These are phyloP conservation scores for Hephaestus fuliginosus DNA, from an alignment of 2,797 vertebrate species.

Conservation along the genomic window DNA sequence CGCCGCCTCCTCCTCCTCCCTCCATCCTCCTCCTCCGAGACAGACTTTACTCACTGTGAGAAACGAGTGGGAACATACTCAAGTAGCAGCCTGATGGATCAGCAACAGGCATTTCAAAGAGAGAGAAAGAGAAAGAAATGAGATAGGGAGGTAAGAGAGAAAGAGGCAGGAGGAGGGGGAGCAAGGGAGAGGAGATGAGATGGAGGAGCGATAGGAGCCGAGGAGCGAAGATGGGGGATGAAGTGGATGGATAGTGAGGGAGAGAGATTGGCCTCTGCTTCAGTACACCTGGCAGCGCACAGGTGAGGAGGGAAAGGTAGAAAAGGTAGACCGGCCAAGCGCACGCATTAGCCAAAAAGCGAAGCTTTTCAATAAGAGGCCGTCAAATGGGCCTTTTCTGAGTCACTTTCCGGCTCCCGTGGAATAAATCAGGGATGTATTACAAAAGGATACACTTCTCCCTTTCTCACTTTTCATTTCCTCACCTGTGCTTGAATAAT, in stretches of 20 bases:
- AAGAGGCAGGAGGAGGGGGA: conserved; percentile 39
- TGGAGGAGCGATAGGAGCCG: conserved; percentile 49
- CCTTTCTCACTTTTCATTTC: conserved; percentile 73
- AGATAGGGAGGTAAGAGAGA: conserved; percentile 63
- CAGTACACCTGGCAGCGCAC: conserved; percentile 47
- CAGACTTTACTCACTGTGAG: conserved; percentile 75
- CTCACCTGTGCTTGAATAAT: conserved; percentile 66
- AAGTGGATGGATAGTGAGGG: conserved; percentile 70
- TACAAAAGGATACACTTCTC: conserved; percentile 49
- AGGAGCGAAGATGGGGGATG: conserved; percentile 64
- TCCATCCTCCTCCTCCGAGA: conserved; percentile 48
- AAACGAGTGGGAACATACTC: conserved; percentile 69
- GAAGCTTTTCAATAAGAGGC: conserved; percentile 38
- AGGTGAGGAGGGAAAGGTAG: conserved; percentile 11
- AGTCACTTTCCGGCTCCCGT: conserved; percentile 9
- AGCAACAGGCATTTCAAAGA: conserved; percentile 75
- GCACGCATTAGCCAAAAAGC: conserved; percentile 38
- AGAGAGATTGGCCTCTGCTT: conserved; percentile 65
- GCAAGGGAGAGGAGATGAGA: conserved; percentile 55
- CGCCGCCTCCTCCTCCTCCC: not conserved
- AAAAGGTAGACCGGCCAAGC: not conserved
- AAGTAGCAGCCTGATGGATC: conserved; percentile 70
- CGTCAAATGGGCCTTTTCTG: conserved; percentile 42
- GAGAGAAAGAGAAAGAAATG: conserved; percentile 63
- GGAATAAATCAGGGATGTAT: conserved; percentile 58